Evolutionary conservation across 2,888 invertebrate genomes (phyloP).

Genomic region (Luperina nickerlii): DNA sequence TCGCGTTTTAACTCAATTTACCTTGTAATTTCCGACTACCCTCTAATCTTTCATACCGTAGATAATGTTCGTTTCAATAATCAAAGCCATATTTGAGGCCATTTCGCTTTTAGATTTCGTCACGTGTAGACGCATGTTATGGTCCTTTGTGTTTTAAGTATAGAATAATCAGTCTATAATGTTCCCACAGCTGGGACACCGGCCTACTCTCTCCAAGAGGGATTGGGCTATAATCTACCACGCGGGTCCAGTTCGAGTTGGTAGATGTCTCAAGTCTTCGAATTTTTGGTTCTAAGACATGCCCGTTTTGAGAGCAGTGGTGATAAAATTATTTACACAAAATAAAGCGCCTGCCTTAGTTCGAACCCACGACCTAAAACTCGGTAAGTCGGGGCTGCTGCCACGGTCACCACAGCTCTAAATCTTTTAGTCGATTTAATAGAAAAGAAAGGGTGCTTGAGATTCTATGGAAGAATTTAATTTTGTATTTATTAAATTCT

Average conservation of each 20-base stretch:
- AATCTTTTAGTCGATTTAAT: background rate
- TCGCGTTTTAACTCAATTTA: constrained; percentile 54
- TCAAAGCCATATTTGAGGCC: constrained; percentile 17
- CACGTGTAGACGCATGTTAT: constrained; percentile 2
- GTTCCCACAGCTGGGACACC: background rate
- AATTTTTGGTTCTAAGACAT: background rate
- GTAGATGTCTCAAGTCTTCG: no score
- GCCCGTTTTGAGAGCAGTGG: no score
- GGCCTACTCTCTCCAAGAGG: background rate
- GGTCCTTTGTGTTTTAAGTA: background rate
- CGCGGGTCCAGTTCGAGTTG: no score
- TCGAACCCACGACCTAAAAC: no score
- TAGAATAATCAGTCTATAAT: background rate
- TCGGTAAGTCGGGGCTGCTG: no score
- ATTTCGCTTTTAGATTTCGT: constrained; percentile 14
- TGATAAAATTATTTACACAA: no score
- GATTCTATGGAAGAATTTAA: background rate
- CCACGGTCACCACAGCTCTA: background rate
- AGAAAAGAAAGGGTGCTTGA: no score
- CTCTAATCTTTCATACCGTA: constrained; percentile 50
- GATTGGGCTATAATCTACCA: background rate
- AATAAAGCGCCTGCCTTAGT: no score
- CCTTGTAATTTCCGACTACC: constrained; percentile 45
- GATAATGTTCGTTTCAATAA: constrained; percentile 45
- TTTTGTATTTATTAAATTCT: constrained; percentile 13